Base-by-base conservation (phyloP, 2,113 vertebrate species). In the Morone chrysops region DNA sequence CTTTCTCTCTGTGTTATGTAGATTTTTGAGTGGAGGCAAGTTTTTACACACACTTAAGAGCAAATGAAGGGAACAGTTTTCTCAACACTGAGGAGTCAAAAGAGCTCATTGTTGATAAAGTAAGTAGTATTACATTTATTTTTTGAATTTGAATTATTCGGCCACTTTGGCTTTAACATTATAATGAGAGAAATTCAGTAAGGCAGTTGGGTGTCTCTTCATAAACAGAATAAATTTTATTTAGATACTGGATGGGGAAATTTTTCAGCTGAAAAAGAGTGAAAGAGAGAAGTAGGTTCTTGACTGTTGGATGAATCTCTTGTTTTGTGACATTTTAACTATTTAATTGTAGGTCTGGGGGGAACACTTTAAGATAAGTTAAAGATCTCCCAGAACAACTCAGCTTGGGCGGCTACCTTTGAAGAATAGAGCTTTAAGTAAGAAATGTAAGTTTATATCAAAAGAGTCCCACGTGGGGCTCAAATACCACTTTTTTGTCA, bases 31-130 rank as follows among this genome's bases (percentile, higher is more conserved):
- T 20, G 3, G 18, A 66, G 9, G 36, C 16, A 51, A 14, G 2
- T n/a, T 78, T 78, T 68, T 60, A 45, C 17, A 73, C 61, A 81
- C 4, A 31, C 31, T 67, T n/a, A n/a, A 8, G 4, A 65, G 57
- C 6, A 25, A 68, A 78, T 43, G 6, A 63, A 62, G 38, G 9
- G 57, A 43, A 43, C 14, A 36, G 50, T 43, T n/a, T 41, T 66
- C 16, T 14, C 31, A 73, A 57, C 12, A 67, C 36, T 25, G 43
- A 41, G 73, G 48, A 80, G 8, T 70, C 12, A 65, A 76, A 83
- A 16, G n/a, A 50, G 22, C 3, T 4, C 20, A 20, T 40, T 56
- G 8, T 22, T 40, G 17, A 75, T 20, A 14, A 31, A 57, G 85
- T 91, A 82, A 84, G 84, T 85, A 72, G 6, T 4, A 4, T 0